These are phyloP conservation scores for Pteromalus puparum DNA, from an alignment of 1,140 invertebrate genomes.

Conservation along the genomic window DNA sequence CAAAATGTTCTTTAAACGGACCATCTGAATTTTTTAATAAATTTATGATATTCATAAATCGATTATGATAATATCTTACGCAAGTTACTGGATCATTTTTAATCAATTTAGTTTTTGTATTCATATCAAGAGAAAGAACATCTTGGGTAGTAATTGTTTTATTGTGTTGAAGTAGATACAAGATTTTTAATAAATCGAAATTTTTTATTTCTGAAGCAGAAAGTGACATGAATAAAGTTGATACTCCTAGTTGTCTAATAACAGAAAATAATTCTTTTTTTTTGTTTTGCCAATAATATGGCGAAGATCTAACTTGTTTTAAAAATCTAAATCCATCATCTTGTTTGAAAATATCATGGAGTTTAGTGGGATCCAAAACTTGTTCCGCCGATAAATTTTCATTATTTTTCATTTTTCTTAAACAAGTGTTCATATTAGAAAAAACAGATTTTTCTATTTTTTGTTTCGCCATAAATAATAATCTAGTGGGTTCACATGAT, in stretches of 20 bases:
- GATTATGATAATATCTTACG: too few relatives aligned
- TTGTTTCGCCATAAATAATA: too few relatives aligned
- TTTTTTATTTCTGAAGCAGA: conserved; percentile 31
- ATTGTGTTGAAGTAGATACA: conserved; percentile 30
- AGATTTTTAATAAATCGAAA: conserved; percentile 33
- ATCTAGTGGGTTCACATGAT: not conserved
- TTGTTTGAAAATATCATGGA: not conserved
- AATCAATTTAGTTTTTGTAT: conserved; percentile 48
- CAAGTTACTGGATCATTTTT: conserved; percentile 13
- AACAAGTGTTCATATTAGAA: too few relatives aligned
- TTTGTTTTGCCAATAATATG: conserved; percentile 20
- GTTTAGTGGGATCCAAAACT: not conserved
- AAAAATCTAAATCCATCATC: conserved; percentile 30
- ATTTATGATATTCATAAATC: conserved; percentile 6
- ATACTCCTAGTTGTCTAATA: conserved; percentile 3
- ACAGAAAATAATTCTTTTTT: conserved; percentile 14
- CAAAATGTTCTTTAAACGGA: too few relatives aligned
- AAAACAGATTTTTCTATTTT: too few relatives aligned
- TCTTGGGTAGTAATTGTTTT: conserved; percentile 23
- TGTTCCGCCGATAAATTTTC: not conserved
- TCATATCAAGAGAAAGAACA: conserved; percentile 26
- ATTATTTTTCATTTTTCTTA: too few relatives aligned
- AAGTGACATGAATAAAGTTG: conserved; percentile 32
- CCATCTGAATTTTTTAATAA: too few relatives aligned
- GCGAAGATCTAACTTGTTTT: conserved; percentile 20